Evolutionary conservation across 2,888 invertebrate genomes (phyloP).

Genomic region (Torymus tubicola): DNA sequence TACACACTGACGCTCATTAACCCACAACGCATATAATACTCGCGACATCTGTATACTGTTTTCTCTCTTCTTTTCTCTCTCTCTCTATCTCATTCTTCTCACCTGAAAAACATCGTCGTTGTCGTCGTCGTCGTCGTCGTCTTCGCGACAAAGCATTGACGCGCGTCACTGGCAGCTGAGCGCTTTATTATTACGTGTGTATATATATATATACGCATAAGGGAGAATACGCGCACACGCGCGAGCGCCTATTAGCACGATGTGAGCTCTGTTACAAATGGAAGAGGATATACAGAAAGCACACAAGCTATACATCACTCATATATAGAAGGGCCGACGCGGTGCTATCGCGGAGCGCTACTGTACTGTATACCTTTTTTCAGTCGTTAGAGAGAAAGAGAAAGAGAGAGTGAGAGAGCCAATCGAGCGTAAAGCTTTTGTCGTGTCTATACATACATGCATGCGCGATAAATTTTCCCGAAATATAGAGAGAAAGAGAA

Average conservation of each 20-base stretch:
- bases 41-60: no score
- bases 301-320: constrained; percentile 37
- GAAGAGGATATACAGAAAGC: not conserved
- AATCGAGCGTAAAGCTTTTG: constrained; percentile 71
- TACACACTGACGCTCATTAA: no score
- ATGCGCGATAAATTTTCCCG: constrained; percentile 63
- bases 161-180: not conserved
- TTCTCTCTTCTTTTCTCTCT: no score
- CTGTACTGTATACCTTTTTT: constrained; percentile 39
- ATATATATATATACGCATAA: not conserved
- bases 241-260: constrained; percentile 3
- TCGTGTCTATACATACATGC: constrained; percentile 62
- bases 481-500: constrained; percentile 55
- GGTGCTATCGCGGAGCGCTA: constrained; percentile 14
- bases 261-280: constrained; percentile 39
- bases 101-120: no score
- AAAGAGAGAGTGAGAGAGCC: constrained; percentile 57
- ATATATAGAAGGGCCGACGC: constrained; percentile 38
- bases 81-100: no score
- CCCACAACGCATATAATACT: no score
- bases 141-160: no score
- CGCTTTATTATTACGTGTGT: not conserved
- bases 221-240: not conserved
- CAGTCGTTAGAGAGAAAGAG: constrained; percentile 46
- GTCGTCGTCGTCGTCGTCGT: no score